phyloP scores from a whole-genome alignment of 30 jellyfish, hydroid and myxozoan genomes.

The Phacellophora camtschatica region DNA sequence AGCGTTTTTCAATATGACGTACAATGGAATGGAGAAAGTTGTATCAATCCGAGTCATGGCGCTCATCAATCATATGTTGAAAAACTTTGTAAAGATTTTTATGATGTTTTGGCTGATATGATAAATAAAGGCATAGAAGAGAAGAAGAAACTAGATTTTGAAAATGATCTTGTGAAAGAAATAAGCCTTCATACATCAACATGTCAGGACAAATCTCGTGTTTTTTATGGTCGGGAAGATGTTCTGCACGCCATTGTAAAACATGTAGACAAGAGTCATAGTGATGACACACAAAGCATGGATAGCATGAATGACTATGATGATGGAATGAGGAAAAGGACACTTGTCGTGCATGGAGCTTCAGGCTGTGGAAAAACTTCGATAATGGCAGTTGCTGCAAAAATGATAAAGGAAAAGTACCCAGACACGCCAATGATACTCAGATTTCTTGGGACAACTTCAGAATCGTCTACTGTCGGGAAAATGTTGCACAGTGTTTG shows the following conservation, averaged over 20 bases:
- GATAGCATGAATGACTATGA: not conserved
- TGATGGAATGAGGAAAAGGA: not conserved
- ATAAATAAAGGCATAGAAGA: conserved; percentile 81
- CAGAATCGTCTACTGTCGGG: conserved; percentile 76
- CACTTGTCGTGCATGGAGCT: conserved; percentile 78
- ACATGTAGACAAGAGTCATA: conserved; percentile 11
- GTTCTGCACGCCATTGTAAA: conserved; percentile 40
- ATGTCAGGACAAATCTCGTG: conserved; percentile 74
- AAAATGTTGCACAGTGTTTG: conserved; percentile 65
- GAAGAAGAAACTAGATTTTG: conserved; percentile 40
- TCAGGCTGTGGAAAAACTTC: conserved; percentile 95
- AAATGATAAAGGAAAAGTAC: conserved; percentile 27
- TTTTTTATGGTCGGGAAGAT: conserved; percentile 82
- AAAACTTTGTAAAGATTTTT: conserved; percentile 68
- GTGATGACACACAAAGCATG: not conserved
- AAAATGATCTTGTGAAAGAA: conserved; percentile 74
- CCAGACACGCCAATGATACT: conserved; percentile 39
- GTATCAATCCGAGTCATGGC: conserved; percentile 55
- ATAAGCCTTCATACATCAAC: conserved; percentile 71
- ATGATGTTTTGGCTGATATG: conserved; percentile 52
- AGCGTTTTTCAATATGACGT: conserved; percentile 55
- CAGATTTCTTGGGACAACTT: conserved; percentile 85
- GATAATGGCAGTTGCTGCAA: conserved; percentile 81
- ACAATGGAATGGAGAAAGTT: conserved; percentile 68
- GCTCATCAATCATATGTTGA: conserved; percentile 56